Evolutionary conservation across 2,113 vertebrate genomes (phyloP), one percentile per base, ranked within the genome.

Genomic region (Seriola rivoliana): DNA sequence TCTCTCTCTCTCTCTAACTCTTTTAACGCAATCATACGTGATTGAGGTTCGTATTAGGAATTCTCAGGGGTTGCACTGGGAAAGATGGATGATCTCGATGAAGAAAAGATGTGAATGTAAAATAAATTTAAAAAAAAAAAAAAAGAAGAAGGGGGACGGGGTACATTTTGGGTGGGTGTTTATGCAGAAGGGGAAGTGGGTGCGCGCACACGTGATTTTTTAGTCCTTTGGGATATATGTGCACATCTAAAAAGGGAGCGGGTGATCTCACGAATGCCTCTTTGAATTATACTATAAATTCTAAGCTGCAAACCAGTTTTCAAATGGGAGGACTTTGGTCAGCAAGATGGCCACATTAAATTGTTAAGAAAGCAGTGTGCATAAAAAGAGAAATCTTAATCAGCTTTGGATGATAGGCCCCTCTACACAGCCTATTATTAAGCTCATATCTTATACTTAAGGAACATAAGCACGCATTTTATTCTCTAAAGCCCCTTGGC

Each of bases 11-110:
- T 80, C 80, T 70, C 74, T 55, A 84, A 86, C 84, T 91, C 84
- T 78, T 82, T 78, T 88, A 97, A 97, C 96, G 97, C 97, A 97
- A 97, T 95, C 96, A 96, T 97, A 97, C 97, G 97, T 98, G 97
- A 97, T 96, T 95, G 95, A 96, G 96, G 95, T 97, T 95, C 86
- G 95, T 96, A 97, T 97, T 95, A 96, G 96, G 93, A 94, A 93
- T 92, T 93, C 81, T 91, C 81, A 84, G 84, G 90, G 89, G 73
- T 23, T 55, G 54, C 14, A 52, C 16, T 3, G 42, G 42, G 46
- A 34, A 67, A 71, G 58, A 75, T 38, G 13, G 23, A 81, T 55
- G 46, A 46, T 75, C 55, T 65, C 36, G 19, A 0, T 54, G 71
- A 54, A 77, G 80, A 85, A 60, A 81, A 74, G 4, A 8, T 72